These are phyloP conservation scores for Typhlichthys subterraneus DNA, from an alignment of 2,797 vertebrate genomes.

Conservation along the genomic window DNA sequence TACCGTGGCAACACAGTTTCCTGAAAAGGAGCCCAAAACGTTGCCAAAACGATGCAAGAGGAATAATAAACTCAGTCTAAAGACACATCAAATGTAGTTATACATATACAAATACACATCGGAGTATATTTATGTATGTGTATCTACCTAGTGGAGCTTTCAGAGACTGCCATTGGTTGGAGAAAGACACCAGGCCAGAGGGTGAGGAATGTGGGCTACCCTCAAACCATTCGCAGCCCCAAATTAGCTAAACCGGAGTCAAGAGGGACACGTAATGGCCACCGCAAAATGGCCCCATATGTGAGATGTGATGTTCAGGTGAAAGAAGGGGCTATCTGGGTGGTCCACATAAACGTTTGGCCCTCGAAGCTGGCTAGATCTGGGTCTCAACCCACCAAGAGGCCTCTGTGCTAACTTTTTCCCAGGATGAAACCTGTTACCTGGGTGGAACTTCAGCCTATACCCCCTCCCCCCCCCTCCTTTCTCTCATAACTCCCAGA, in stretches of 20 bases:
- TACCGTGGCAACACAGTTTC: slow-evolving; percentile 41
- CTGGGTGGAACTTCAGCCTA: slow-evolving; percentile 48
- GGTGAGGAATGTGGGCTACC: slow-evolving; percentile 22
- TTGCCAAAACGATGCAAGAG: slow-evolving; percentile 62
- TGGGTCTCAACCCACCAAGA: slow-evolving; percentile 29
- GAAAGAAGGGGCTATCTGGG: slow-evolving; percentile 26
- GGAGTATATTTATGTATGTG: slow-evolving; percentile 65
- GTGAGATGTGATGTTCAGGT: slow-evolving; percentile 30
- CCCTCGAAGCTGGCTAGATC: slow-evolving; percentile 28
- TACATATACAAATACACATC: slow-evolving; percentile 44
- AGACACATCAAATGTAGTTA: slow-evolving; percentile 29
- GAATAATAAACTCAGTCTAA: slow-evolving; percentile 64
- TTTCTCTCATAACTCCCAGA: slow-evolving; percentile 44
- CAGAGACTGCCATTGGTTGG: slow-evolving; percentile 51
- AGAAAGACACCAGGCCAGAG: slow-evolving; percentile 15
- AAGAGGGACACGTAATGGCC: slow-evolving; percentile 36
- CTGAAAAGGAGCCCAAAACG: slow-evolving; percentile 47
- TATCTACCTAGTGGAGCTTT: slow-evolving; percentile 54
- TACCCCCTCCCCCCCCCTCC: slow-evolving; percentile 16
- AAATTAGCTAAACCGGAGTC: slow-evolving; percentile 31
- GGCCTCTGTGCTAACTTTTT: slow-evolving; percentile 31
- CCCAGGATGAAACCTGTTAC: slow-evolving; percentile 42
- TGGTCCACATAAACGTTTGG: slow-evolving; percentile 28
- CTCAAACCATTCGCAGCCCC: slow-evolving; percentile 33
- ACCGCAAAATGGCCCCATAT: slow-evolving; percentile 18